Base-by-base conservation (phyloP, 2,797 vertebrate genomes). In the Enteromius anoplus region DNA sequence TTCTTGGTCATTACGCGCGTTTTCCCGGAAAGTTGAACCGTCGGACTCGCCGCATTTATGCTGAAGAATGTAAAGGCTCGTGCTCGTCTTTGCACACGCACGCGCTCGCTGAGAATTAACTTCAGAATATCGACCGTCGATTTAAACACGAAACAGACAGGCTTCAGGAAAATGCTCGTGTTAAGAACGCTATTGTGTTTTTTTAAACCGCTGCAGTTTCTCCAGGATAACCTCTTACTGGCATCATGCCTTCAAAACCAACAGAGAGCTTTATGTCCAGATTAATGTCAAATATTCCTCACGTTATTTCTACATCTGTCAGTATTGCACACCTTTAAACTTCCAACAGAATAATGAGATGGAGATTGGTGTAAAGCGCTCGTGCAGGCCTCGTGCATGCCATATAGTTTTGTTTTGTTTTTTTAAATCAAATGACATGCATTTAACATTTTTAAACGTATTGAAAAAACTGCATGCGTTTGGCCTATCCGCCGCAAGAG, bases 21-120 rank as follows among this genome's bases (percentile, higher is more conserved):
- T 85, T 87, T 88, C 85, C 83, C 80, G 85, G 87, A 88, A 88
- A 85, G 66, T 73, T 83, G 75, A 85, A 85, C 72, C 77, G 76
- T 75, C 65, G 65, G 79, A 26, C 65, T 70, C 78, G 70, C 70
- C 53, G 82, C 83, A 82, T 58, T 86, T 84, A 83, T 82, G 76
- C 49, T 76, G 70, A 69, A 80, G 82, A 78, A 78, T 85, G 73
- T 42, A 42, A 53, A 84, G 53, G 21, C 53, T 45, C 75, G 58
- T 11, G 66, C 40, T 78, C 75, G 19, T 65, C 58, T 49, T 1
- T 34, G 37, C 23, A 14, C 60, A 10, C 58, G 29, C 51, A 75
- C 26, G 75, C 55, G n/a, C 55, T 45, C 55, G 17, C 23, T 12
- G 17, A 65, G 23, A 45, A 40, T 32, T n/a, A 1, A 6, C 75